Percentiles rank a stretch among this genome's conserved stretches.
These are phyloP conservation scores for Sebastes variabilis DNA, from an alignment of 2,797 vertebrate genomes.

Conservation along the genomic window DNA sequence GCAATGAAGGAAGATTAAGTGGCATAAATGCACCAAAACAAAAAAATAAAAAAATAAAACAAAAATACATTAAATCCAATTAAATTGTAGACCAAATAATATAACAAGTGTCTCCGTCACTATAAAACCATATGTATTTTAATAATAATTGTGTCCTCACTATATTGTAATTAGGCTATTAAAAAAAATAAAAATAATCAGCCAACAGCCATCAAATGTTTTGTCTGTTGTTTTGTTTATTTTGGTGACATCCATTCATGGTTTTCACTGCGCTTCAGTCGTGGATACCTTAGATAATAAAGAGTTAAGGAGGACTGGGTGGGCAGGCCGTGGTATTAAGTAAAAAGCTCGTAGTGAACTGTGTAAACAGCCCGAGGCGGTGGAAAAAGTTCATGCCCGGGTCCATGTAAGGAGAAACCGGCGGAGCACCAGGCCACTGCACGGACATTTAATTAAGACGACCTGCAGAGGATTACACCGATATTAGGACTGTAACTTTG, in stretches of 20 bases:
- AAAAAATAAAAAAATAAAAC: background rate
- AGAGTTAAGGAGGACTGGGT: slow-evolving; percentile 59
- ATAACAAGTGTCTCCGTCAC: no score
- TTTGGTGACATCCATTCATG: background rate
- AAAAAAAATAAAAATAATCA: background rate
- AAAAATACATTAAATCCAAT: background rate
- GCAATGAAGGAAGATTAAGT: background rate
- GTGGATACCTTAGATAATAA: slow-evolving; percentile 37
- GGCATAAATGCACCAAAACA: background rate
- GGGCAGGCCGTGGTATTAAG: slow-evolving; percentile 79
- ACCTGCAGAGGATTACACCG: slow-evolving; percentile 77
- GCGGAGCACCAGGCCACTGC: slow-evolving; percentile 70
- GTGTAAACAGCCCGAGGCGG: slow-evolving; percentile 86
- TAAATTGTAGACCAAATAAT: background rate
- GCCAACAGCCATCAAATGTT: background rate
- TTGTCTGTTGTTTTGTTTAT: background rate
- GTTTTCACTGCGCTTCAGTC: background rate
- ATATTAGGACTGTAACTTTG: slow-evolving; percentile 75
- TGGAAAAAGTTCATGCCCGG: slow-evolving; percentile 87
- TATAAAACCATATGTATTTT: background rate
- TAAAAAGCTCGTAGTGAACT: slow-evolving; percentile 78
- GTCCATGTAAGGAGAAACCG: slow-evolving; percentile 83
- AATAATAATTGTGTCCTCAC: background rate
- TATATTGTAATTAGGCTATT: background rate
- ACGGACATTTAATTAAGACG: slow-evolving; percentile 83